Evolutionary conservation across 2,888 invertebrate genomes (phyloP).

Genomic region (Calephelis perditalis): DNA sequence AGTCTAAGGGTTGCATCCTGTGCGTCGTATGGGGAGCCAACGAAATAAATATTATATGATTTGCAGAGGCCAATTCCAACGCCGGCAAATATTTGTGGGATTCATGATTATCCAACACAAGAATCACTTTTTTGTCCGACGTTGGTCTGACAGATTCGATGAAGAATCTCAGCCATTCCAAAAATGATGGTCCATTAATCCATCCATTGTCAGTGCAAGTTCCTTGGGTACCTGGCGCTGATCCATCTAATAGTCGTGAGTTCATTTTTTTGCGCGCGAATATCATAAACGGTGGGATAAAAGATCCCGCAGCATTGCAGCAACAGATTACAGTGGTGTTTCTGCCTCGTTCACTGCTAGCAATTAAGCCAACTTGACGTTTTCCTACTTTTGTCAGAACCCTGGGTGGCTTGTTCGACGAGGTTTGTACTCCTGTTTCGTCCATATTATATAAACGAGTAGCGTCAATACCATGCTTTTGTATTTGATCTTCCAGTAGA

Average conservation of each 20-base stretch:
- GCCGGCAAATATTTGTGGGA: not conserved
- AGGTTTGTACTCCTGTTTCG: constrained; percentile 7
- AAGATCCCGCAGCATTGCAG: not conserved
- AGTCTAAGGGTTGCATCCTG: constrained; percentile 24
- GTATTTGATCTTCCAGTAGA: no score
- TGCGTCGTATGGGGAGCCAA: not conserved
- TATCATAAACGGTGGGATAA: not conserved
- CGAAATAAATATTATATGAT: not conserved
- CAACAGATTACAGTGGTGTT: not conserved
- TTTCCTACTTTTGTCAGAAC: constrained; percentile 6
- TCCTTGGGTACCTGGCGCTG: not conserved
- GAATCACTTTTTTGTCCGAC: not conserved
- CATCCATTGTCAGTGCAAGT: not conserved
- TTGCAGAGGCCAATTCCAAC: not conserved
- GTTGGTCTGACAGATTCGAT: not conserved
- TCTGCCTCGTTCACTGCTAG: not conserved
- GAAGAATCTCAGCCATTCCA: no score
- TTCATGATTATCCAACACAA: not conserved
- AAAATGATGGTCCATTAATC: not conserved
- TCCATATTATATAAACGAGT: constrained; percentile 3
- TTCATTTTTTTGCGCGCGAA: not conserved
- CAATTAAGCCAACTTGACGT: not conserved
- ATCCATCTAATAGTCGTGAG: not conserved
- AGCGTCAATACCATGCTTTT: not conserved
- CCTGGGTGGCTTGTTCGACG: constrained; percentile 7